Percentiles rank a stretch among this genome's conserved stretches.
Evolutionary conservation across 2,888 invertebrate species (phyloP).

Genomic region (Netelia melanura): DNA sequence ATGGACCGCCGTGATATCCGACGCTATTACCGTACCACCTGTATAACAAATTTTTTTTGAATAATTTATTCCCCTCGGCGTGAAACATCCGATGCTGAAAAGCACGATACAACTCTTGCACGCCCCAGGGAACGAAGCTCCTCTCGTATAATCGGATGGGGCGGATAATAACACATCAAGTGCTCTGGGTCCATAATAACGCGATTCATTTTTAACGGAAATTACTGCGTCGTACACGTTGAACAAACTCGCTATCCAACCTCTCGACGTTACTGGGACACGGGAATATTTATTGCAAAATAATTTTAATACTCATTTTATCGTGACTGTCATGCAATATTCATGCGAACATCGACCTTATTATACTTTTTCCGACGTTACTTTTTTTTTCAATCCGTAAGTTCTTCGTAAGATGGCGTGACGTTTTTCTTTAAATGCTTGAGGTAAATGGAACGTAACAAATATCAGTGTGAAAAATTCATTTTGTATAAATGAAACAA

Average conservation of each 20-base stretch:
- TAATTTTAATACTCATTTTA: slow-evolving; percentile 1
- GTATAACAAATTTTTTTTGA: neutral
- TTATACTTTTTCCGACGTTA: neutral
- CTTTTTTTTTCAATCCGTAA: neutral
- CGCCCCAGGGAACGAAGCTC: slow-evolving; percentile 17
- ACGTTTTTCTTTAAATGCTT: neutral
- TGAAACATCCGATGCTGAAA: slow-evolving; percentile 15
- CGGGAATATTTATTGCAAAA: neutral
- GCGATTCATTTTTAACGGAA: slow-evolving; percentile 1
- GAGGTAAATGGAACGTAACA: neutral
- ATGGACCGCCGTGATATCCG: neutral
- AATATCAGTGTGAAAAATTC: neutral
- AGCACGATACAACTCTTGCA: slow-evolving; percentile 2
- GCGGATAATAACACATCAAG: slow-evolving; percentile 15
- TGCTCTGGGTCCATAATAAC: neutral
- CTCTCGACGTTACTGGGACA: neutral
- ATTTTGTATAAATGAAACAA: neutral
- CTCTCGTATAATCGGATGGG: slow-evolving; percentile 6
- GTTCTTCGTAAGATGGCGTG: neutral
- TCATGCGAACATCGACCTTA: neutral
- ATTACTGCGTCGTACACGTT: slow-evolving; percentile 1
- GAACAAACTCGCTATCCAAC: neutral
- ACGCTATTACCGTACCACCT: neutral
- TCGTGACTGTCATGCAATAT: neutral
- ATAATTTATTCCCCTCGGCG: neutral